phyloP scores from a whole-genome alignment of 2,797 vertebrate genomes.

The Urosaurus nigricauda region DNA sequence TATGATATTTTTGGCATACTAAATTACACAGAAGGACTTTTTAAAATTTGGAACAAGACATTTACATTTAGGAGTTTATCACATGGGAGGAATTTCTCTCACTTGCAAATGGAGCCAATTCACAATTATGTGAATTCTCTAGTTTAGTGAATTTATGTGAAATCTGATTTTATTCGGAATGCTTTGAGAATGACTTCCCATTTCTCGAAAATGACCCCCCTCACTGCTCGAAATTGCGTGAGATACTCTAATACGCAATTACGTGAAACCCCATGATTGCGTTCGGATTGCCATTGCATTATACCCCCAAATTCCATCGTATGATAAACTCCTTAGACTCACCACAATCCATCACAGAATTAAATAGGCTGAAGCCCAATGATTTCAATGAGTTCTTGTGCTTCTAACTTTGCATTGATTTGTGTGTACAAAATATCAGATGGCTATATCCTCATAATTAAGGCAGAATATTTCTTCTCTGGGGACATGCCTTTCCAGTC shows the following conservation, averaged over 20 bases:
- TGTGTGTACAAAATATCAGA: background rate
- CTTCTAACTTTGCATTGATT: background rate
- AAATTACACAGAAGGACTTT: background rate
- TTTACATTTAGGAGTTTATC: background rate
- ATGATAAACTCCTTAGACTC: background rate
- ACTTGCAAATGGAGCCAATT: too few species aligned
- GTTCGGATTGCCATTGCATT: too few species aligned
- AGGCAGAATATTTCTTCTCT: background rate
- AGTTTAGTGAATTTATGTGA: too few species aligned
- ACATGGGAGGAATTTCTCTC: too few species aligned
- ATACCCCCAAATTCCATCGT: too few species aligned
- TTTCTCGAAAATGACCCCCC: too few species aligned
- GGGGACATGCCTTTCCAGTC: background rate
- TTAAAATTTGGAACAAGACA: background rate
- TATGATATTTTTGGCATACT: background rate
- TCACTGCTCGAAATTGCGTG: too few species aligned
- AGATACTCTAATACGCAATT: too few species aligned
- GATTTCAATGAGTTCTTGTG: background rate
- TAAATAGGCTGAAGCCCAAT: background rate
- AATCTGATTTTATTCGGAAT: too few species aligned
- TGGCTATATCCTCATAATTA: background rate
- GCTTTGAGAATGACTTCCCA: too few species aligned
- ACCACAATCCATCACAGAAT: background rate
- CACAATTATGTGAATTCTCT: too few species aligned
- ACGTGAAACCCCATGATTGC: too few species aligned